These are phyloP conservation scores for Microcebus murinus DNA, from an alignment of 2,113 vertebrate species.

Conservation along the genomic window DNA sequence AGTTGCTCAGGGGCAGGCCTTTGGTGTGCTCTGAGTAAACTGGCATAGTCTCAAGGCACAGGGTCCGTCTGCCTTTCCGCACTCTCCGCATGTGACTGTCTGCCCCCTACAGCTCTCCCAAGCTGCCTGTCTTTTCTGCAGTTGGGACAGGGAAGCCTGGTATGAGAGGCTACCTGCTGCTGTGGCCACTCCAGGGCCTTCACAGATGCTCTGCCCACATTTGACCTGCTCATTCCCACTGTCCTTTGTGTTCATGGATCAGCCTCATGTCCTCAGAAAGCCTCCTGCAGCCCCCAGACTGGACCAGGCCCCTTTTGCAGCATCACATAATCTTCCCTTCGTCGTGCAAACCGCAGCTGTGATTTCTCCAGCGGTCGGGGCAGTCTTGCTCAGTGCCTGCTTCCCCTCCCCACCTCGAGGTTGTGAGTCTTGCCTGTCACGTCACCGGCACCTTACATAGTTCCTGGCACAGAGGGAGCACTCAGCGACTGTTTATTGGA, in stretches of 20 bases:
- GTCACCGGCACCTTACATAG: not conserved
- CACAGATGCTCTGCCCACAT: not conserved
- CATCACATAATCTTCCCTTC: not conserved
- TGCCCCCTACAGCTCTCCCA: accelerated
- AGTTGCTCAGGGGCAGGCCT: not conserved
- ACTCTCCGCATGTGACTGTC: accelerated
- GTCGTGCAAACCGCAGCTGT: not conserved
- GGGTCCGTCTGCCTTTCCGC: too few species aligned
- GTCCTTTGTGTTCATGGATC: accelerated
- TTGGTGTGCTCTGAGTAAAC: not conserved
- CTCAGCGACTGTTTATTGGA: not conserved
- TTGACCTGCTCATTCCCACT: too few species aligned
- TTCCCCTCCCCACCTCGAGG: too few species aligned
- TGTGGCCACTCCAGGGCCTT: not conserved
- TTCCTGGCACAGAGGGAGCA: not conserved
- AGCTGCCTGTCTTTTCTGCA: not conserved
- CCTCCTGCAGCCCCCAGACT: not conserved
- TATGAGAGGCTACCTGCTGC: accelerated
- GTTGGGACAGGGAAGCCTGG: not conserved
- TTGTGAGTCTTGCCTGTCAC: not conserved
- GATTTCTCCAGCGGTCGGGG: not conserved
- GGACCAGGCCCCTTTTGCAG: too few species aligned
- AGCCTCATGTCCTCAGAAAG: not conserved
- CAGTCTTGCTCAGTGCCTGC: accelerated
- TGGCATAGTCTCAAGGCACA: not conserved